phyloP scores from a whole-genome alignment of 2,113 vertebrate genomes.

The Brachyhypopomus gauderio region DNA sequence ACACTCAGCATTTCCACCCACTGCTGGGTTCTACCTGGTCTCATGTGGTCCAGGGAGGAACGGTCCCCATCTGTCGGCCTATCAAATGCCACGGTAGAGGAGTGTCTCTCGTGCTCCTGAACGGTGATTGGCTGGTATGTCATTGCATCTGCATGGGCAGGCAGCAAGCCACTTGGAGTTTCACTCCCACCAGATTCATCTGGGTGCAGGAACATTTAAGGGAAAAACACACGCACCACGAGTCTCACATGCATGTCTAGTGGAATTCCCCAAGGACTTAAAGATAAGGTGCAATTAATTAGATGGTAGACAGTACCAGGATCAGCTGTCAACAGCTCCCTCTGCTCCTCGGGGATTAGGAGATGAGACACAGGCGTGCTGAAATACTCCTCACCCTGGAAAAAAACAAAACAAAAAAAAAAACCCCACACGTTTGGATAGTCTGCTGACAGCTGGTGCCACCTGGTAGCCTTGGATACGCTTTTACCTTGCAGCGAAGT shows the following conservation, averaged over 20 bases:
- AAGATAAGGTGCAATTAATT: slow-evolving; percentile 56
- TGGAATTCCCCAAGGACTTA: slow-evolving; percentile 37
- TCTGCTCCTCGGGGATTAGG: slow-evolving; percentile 55
- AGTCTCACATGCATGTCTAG: slow-evolving; percentile 30
- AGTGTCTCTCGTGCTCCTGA: neutral
- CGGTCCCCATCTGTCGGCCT: slow-evolving; percentile 2
- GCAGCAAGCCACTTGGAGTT: slow-evolving; percentile 32
- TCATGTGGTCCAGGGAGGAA: slow-evolving; percentile 21
- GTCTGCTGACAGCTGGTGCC: slow-evolving; percentile 48
- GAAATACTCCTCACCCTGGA: slow-evolving; percentile 51
- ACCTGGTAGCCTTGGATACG: slow-evolving; percentile 40
- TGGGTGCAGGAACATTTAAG: slow-evolving; percentile 23
- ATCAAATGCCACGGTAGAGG: neutral
- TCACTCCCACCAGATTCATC: slow-evolving; percentile 26
- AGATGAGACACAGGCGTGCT: slow-evolving; percentile 47
- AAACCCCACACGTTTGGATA: slow-evolving; percentile 45
- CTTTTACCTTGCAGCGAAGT: slow-evolving; percentile 44
- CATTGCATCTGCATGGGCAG: neutral
- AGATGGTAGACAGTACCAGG: slow-evolving; percentile 51
- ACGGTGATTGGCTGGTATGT: neutral
- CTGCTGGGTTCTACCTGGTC: slow-evolving; percentile 39
- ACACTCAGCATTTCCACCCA: slow-evolving; percentile 44
- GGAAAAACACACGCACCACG: slow-evolving; percentile 61
- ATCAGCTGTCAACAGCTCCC: slow-evolving; percentile 56
- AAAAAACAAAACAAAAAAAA: slow-evolving; percentile 42